phyloP scores from a whole-genome alignment of 1,140 invertebrate species.

The Micrasema longulum region DNA sequence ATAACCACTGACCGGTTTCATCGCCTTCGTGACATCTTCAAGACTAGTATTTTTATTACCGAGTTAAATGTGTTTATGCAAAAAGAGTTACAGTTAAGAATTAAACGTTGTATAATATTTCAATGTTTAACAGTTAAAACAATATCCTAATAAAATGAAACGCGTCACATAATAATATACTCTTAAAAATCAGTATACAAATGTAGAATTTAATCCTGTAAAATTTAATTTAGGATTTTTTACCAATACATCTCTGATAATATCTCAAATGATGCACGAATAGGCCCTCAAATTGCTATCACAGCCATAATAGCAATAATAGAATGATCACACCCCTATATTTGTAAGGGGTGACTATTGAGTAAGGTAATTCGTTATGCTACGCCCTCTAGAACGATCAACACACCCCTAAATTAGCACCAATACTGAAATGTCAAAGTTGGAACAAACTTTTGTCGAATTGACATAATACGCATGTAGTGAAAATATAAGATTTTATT shows the following conservation, averaged over 20 bases:
- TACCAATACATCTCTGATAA: background rate
- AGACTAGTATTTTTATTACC: no score
- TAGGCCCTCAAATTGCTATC: background rate
- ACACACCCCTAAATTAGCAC: slow-evolving; percentile 20
- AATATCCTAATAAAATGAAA: background rate
- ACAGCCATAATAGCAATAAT: slow-evolving; percentile 12
- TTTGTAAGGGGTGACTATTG: background rate
- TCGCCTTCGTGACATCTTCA: no score
- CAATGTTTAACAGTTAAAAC: background rate
- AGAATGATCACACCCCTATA: slow-evolving; percentile 1
- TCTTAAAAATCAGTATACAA: background rate
- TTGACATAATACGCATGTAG: background rate
- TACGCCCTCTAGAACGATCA: background rate
- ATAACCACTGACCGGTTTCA: no score
- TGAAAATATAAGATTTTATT: slow-evolving; percentile 4
- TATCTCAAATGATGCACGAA: slow-evolving; percentile 12
- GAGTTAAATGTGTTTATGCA: background rate
- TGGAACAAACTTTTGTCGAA: background rate
- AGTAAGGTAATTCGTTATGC: no score
- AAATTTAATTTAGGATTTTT: background rate
- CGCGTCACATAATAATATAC: background rate
- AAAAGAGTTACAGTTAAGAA: background rate
- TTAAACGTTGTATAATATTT: background rate
- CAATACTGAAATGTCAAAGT: slow-evolving; percentile 1
- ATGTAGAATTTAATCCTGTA: background rate